Conservation (phyloP, 2,113 vertebrate genomes). For the Polypterus bichir region DNA sequence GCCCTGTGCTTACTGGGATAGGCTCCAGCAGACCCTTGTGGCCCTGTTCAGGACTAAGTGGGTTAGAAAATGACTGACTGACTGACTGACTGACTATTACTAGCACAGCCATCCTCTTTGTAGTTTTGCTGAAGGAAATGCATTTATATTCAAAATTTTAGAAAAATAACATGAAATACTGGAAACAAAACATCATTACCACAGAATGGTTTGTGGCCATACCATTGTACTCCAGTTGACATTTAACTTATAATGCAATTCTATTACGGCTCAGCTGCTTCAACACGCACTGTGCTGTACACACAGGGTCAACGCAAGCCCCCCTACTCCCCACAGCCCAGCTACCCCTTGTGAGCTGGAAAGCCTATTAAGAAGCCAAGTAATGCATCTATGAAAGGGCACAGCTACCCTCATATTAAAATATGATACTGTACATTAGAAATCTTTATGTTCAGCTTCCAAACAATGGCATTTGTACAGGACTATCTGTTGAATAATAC, state of each 20-base stretch:
- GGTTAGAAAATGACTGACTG: too few species aligned
- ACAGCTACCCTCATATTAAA: constrained; percentile 43
- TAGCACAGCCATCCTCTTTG: too few species aligned
- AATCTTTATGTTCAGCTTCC: constrained; percentile 32
- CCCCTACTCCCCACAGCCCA: constrained; percentile 21
- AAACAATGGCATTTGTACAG: constrained; percentile 40
- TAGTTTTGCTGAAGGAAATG: constrained; percentile 22
- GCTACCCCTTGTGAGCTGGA: constrained; percentile 28
- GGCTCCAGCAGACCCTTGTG: too few species aligned
- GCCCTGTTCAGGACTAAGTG: too few species aligned
- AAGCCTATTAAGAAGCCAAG: constrained; percentile 53
- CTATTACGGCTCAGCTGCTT: constrained; percentile 60
- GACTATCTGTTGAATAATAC: constrained; percentile 39
- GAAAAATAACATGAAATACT: constrained; percentile 53
- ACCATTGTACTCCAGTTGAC: constrained; percentile 68
- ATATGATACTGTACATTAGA: constrained; percentile 27
- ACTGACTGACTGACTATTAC: too few species aligned
- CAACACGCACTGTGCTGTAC: constrained; percentile 30
- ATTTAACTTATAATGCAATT: constrained; percentile 83
- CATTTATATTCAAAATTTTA: constrained; percentile 41
- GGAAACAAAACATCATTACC: constrained; percentile 73
- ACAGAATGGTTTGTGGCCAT: constrained; percentile 65
- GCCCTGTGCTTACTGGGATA: too few species aligned
- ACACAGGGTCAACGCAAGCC: constrained; percentile 26
- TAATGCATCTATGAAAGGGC: constrained; percentile 58